A percentile compares a stretch with the other conserved stretches of the same genome.
phyloP scores from a whole-genome alignment of 2,797 vertebrate species.

The Darevskia mixta region DNA sequence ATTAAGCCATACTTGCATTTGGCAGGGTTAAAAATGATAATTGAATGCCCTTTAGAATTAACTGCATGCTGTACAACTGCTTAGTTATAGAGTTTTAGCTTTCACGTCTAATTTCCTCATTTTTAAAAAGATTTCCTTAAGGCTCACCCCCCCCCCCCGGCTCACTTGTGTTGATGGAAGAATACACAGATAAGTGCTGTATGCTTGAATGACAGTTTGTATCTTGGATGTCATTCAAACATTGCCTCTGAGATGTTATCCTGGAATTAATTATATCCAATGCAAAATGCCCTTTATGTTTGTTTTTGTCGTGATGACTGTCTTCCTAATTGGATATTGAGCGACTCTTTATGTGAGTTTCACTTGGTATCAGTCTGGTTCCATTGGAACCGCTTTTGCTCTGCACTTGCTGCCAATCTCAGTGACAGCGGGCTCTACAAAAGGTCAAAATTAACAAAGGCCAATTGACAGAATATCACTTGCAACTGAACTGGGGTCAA shows the following conservation, averaged over 20 bases:
- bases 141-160: slow-evolving; percentile 24
- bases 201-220: slow-evolving; percentile 31
- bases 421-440: neutral
- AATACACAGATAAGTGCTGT: slow-evolving; percentile 48
- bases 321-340: slow-evolving; percentile 57
- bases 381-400: neutral
- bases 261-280: slow-evolving; percentile 57
- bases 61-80: neutral
- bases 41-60: slow-evolving; percentile 31
- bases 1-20: neutral
- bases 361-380: slow-evolving; percentile 16
- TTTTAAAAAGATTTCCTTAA: slow-evolving; percentile 1
- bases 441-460: slow-evolving; percentile 48
- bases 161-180: slow-evolving; percentile 39
- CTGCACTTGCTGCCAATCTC: slow-evolving; percentile 50
- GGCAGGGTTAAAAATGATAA: neutral
- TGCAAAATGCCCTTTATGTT: slow-evolving; percentile 7
- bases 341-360: slow-evolving; percentile 40
- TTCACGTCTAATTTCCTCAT: slow-evolving; percentile 18
- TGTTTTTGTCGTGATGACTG: slow-evolving; percentile 53
- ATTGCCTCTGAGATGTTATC: slow-evolving; percentile 55
- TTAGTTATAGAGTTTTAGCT: slow-evolving; percentile 18
- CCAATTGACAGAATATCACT: fast-evolving
- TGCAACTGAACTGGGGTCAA: neutral
- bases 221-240: slow-evolving; percentile 38